phyloP scores from a whole-genome alignment of 2,113 vertebrate species.

The Cyphotilapia sp. region DNA sequence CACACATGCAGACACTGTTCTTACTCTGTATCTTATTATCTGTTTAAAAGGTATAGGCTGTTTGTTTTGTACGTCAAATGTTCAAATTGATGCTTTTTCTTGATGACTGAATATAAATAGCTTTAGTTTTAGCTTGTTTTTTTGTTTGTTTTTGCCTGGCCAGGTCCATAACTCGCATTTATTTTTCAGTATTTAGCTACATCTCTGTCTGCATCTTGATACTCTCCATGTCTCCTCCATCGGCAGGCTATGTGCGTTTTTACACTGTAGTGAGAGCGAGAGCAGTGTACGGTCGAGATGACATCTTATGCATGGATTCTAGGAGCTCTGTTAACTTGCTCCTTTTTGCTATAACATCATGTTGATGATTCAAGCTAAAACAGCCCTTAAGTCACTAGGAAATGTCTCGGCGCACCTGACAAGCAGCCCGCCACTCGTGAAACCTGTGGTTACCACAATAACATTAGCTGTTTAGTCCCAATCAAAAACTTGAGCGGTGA shows the following conservation, averaged over 20 bases:
- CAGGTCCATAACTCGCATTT: not conserved
- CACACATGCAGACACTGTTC: not conserved
- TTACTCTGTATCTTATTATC: not conserved
- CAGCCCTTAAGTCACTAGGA: not conserved
- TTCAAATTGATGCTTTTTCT: not conserved
- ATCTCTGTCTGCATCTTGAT: not conserved
- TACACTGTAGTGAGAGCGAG: not conserved
- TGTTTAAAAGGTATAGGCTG: not conserved
- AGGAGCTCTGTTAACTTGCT: not conserved
- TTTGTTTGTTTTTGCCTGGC: not conserved
- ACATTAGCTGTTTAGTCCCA: not conserved
- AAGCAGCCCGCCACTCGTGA: not conserved
- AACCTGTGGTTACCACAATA: not conserved
- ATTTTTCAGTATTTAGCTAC: not conserved
- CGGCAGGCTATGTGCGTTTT: not conserved
- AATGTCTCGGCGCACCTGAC: not conserved
- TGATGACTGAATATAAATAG: not conserved
- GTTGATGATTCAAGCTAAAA: not conserved
- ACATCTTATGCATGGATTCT: not conserved
- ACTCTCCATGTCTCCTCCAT: not conserved
- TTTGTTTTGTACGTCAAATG: not conserved
- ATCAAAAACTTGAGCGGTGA: not conserved
- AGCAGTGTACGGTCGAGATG: not conserved
- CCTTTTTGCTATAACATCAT: not conserved
- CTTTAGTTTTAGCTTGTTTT: not conserved